These are phyloP conservation scores for Peromyscus nudipes DNA, from an alignment of 2,797 vertebrate genomes.

Conservation along the genomic window DNA sequence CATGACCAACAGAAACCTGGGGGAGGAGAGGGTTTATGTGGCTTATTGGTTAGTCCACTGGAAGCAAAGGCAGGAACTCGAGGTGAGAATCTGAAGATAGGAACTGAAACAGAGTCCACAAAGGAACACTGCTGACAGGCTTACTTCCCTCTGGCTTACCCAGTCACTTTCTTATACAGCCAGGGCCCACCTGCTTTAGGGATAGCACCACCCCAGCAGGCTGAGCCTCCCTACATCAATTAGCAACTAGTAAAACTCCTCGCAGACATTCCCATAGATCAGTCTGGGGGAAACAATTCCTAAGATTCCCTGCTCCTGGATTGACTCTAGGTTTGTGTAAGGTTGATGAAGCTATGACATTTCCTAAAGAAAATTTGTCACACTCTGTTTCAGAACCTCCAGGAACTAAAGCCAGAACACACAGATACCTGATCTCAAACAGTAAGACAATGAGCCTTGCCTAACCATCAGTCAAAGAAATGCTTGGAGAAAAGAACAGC, in stretches of 20 bases:
- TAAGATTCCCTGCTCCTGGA: neutral
- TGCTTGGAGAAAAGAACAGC: neutral
- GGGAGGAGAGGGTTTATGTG: neutral
- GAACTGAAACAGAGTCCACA: neutral
- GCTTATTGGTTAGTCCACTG: neutral
- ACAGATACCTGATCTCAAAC: neutral
- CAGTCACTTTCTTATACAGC: neutral
- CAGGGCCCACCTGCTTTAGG: neutral
- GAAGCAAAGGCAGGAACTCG: neutral
- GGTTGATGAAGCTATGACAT: neutral
- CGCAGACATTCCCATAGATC: neutral
- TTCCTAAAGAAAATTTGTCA: neutral
- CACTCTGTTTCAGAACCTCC: slow-evolving; percentile 7
- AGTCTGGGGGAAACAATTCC: neutral
- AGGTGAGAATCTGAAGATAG: neutral
- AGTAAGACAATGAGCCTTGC: neutral
- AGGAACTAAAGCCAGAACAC: slow-evolving; percentile 22
- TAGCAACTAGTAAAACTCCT: neutral
- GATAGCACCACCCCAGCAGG: neutral
- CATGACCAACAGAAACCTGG: neutral
- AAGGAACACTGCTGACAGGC: neutral
- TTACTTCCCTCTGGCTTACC: neutral
- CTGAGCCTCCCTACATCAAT: neutral
- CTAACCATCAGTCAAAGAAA: neutral
- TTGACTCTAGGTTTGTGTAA: neutral